These are phyloP conservation scores for Dermochelys coriacea DNA, from an alignment of 2,797 vertebrate genomes.

Conservation along the genomic window DNA sequence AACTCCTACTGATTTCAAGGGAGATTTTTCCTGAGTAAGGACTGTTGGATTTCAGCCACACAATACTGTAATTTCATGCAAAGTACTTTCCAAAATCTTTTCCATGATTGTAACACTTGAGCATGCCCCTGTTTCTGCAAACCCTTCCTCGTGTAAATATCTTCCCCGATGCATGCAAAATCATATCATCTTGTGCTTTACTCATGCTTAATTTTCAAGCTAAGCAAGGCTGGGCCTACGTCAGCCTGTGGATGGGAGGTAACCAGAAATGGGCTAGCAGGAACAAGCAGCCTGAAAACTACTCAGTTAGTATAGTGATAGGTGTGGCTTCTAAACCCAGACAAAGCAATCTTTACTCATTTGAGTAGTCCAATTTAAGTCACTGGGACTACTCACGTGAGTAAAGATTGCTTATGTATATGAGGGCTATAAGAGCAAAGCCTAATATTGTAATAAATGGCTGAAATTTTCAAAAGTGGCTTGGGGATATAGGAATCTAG, in stretches of 20 bases:
- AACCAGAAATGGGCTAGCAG: background rate
- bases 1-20: background rate
- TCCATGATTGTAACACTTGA: background rate
- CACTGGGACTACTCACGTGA: background rate
- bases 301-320: background rate
- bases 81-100: background rate
- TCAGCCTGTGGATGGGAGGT: too few species aligned
- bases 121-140: background rate
- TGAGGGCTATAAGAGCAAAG: background rate
- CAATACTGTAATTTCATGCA: background rate
- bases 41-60: background rate
- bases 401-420: background rate
- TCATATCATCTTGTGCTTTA: background rate
- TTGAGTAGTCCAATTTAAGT: background rate
- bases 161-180: background rate
- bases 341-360: background rate
- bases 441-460: background rate
- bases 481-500: background rate
- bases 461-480: background rate
- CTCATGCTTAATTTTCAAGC: background rate
- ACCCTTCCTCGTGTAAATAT: background rate
- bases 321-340: background rate
- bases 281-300: background rate
- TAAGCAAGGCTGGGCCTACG: too few species aligned
- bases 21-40: background rate